phyloP scores from a whole-genome alignment of 2,113 vertebrate genomes.

The Glaucomys volans region DNA sequence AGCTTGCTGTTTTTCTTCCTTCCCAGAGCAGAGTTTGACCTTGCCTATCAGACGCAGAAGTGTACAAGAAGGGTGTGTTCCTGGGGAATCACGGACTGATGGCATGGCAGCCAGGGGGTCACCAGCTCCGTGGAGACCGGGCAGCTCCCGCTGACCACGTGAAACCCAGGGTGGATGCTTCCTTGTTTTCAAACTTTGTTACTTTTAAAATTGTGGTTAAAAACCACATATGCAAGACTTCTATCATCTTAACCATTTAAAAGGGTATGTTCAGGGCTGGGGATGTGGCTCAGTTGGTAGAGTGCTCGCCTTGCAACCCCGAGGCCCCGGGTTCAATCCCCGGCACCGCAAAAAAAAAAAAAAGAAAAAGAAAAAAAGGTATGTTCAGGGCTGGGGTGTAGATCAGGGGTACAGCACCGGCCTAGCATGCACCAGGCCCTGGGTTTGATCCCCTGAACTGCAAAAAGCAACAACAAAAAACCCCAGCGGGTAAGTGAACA shows the following conservation, averaged over 20 bases:
- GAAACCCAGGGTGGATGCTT: neutral
- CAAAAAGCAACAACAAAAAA: neutral
- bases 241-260: neutral
- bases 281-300: neutral
- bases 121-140: accelerated
- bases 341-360: neutral
- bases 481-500: neutral
- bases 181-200: neutral
- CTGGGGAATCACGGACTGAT: neutral
- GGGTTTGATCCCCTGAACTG: neutral
- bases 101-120: neutral
- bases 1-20: neutral
- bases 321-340: neutral
- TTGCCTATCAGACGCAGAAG: neutral
- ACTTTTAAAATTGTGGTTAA: neutral
- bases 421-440: too few species aligned
- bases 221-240: neutral
- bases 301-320: too few species aligned
- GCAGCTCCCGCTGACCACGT: neutral
- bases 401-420: too few species aligned
- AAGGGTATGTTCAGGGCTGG: neutral
- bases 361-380: too few species aligned
- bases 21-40: conserved; percentile 60
- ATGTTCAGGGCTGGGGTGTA: too few species aligned
- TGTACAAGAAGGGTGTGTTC: neutral